Evolutionary conservation across 2,888 invertebrate genomes (phyloP).

Genomic region (Perithous albicinctus): DNA sequence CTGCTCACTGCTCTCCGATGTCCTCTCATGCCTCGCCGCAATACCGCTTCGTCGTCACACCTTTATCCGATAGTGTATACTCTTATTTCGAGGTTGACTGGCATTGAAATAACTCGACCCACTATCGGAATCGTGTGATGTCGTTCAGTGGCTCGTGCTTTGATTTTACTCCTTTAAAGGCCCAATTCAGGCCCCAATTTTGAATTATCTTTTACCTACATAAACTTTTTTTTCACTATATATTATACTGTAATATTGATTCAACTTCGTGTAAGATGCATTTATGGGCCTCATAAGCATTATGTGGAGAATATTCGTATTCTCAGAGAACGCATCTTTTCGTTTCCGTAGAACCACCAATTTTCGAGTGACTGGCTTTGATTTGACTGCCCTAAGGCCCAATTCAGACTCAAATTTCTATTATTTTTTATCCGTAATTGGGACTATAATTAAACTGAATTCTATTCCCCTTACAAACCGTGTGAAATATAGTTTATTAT

Average conservation of each 20-base stretch:
- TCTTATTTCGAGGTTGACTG: slow-evolving; percentile 50
- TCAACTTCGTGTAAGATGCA: neutral
- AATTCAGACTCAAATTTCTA: neutral
- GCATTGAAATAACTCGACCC: slow-evolving; percentile 49
- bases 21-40: slow-evolving; percentile 56
- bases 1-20: slow-evolving; percentile 53
- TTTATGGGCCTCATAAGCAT: neutral
- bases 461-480: neutral
- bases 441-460: neutral
- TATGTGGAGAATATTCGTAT: too few species aligned
- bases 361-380: too few species aligned
- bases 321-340: too few species aligned
- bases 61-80: slow-evolving; percentile 51
- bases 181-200: slow-evolving; percentile 1
- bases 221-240: too few species aligned
- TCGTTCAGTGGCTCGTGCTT: slow-evolving; percentile 3
- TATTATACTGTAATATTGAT: too few species aligned
- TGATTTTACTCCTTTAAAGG: neutral
- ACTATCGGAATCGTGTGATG: slow-evolving; percentile 30
- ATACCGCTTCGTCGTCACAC: slow-evolving; percentile 62
- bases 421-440: neutral
- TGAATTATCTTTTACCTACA: too few species aligned
- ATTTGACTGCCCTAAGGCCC: neutral
- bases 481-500: neutral
- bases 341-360: too few species aligned